These are phyloP conservation scores for Odontamblyopus lacepedii DNA, from an alignment of 2,797 vertebrate species.

Conservation along the genomic window DNA sequence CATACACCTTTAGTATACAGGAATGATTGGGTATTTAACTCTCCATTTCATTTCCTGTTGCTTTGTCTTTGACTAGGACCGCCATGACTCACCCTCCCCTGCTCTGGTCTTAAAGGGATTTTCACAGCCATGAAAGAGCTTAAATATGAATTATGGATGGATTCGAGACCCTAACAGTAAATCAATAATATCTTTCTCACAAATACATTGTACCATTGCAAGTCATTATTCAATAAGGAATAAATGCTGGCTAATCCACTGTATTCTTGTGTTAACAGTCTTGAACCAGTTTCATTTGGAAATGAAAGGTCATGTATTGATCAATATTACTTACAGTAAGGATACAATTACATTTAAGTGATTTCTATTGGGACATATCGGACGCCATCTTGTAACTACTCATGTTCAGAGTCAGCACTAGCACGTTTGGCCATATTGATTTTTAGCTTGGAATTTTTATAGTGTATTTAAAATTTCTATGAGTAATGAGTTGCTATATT, in stretches of 20 bases:
- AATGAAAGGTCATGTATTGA: slow-evolving; percentile 51
- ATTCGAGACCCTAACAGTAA: slow-evolving; percentile 59
- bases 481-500: slow-evolving; percentile 26
- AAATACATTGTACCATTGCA: slow-evolving; percentile 53
- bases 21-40: slow-evolving; percentile 76
- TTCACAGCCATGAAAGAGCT: slow-evolving; percentile 59
- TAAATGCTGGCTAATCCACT: slow-evolving; percentile 44
- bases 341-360: slow-evolving; percentile 38
- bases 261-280: slow-evolving; percentile 53
- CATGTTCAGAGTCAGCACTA: background rate
- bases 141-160: slow-evolving; percentile 72
- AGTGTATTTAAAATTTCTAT: slow-evolving; percentile 32
- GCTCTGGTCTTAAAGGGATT: slow-evolving; percentile 56
- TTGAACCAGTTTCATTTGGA: slow-evolving; percentile 51
- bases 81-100: slow-evolving; percentile 37
- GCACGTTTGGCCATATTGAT: slow-evolving; percentile 24
- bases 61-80: slow-evolving; percentile 57
- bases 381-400: slow-evolving; percentile 30
- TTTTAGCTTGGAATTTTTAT: slow-evolving; percentile 38
- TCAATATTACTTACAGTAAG: slow-evolving; percentile 36
- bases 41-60: slow-evolving; percentile 73
- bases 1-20: slow-evolving; percentile 60
- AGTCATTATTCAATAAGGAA: slow-evolving; percentile 62
- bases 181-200: slow-evolving; percentile 66
- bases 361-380: slow-evolving; percentile 21